Base-by-base conservation (phyloP, 2,888 invertebrate genomes). In the Brenthis hecate region DNA sequence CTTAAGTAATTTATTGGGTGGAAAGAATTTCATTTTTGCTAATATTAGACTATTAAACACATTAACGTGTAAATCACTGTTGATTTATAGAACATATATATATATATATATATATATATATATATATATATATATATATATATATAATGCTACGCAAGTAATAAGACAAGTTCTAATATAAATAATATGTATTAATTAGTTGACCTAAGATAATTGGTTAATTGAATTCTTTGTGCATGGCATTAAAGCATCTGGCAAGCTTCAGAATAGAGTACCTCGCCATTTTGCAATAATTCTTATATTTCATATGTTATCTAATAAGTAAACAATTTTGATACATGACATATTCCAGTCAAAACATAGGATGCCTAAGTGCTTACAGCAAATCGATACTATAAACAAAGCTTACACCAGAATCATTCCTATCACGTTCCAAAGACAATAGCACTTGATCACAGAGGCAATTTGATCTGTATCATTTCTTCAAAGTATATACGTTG, bases 381-480 rank as follows among this genome's bases (percentile, higher is more conserved):
- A 8, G 4, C n/a, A 13, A 60, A 32, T n/a, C 14, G 43, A 62
- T 62, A 54, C 53, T 19, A 62, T 62, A 54, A 62, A 62, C 51
- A 62, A 62, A 62, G 62, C 16, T 54, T 11, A 16, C 50, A 32
- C 36, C 62, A 13, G 53, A 60, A 36, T 19, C 53, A 62, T 62
- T 51, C 54, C 43, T 43, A 36, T 62, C 62, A 62, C 62, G 62
- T 62, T 54, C 36, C 36, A 62, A 62, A 54, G 43, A 62, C 62
- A 62, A 62, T 62, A 62, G 53, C 1, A 36, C 43, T 43, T 43
- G 53, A 62, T 54, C 53, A 62, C 36, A 50, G 36, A 60, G 16
- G 60, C 62, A 54, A 62, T 62, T 54, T 51, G 62, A 62, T 62
- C 62, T 62, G 53, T 62, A 62, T 62, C 62, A 54, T 23, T 62